Evolutionary conservation across 2,888 invertebrate genomes (phyloP).

Genomic region (Phortica okadai): DNA sequence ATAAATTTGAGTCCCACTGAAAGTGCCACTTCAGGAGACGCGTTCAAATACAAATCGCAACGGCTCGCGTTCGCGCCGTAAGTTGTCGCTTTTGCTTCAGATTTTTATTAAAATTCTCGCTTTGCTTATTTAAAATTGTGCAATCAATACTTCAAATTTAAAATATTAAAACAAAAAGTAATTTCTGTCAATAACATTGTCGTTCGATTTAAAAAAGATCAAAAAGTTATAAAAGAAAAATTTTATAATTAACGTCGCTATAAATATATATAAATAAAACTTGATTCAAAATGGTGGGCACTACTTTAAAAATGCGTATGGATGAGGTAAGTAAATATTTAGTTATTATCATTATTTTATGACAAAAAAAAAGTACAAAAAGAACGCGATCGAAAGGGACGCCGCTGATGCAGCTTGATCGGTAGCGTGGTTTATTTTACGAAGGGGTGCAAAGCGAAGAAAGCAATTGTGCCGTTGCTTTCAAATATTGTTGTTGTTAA

Average conservation of each 20-base stretch:
- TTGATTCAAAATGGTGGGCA: constrained; percentile 68
- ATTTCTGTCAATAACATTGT: constrained; percentile 36
- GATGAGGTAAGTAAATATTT: constrained; percentile 63
- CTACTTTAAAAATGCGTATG: constrained; percentile 54
- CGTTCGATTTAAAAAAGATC: constrained; percentile 23
- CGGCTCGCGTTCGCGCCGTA: constrained; percentile 53
- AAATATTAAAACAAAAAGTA: constrained; percentile 9
- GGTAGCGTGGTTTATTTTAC: constrained; percentile 27
- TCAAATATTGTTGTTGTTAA: constrained; percentile 36
- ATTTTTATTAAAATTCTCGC: constrained; percentile 50
- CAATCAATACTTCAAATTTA: constrained; percentile 42
- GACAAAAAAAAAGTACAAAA: neutral
- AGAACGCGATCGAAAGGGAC: constrained; percentile 38
- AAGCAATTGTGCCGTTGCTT: constrained; percentile 51
- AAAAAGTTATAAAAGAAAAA: constrained; percentile 29
- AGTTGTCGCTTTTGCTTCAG: too few relatives aligned
- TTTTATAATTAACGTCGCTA: constrained; percentile 6
- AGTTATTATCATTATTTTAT: too few relatives aligned
- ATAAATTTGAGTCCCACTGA: too few relatives aligned
- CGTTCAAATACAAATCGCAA: constrained; percentile 70
- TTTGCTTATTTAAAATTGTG: constrained; percentile 44
- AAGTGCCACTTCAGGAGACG: too few relatives aligned
- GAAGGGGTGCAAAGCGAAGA: constrained; percentile 37
- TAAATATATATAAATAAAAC: constrained; percentile 32
- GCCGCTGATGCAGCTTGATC: constrained; percentile 40